Evolutionary conservation across 92 coral and sea anemone species (phyloP), one percentile per base, ranked within the genome.

Genomic region (Pocillopora grandis): DNA sequence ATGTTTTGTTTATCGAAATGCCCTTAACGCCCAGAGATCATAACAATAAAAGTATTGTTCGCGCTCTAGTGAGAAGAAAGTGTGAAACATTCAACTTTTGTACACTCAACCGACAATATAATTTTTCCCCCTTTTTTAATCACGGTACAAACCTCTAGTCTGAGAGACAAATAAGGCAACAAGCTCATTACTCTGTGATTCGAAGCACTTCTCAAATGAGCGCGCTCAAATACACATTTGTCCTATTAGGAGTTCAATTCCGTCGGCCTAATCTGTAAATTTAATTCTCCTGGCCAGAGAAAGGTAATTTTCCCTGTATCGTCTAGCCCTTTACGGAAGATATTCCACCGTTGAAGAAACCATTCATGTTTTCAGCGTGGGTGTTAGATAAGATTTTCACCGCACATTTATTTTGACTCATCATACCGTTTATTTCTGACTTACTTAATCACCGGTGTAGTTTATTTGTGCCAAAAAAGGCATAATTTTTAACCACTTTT

Each of bases 71-170:
- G 71, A 77, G 2, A 77, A 62, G 19, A 35, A 37, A 78, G 72
- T 78, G 82, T 15, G 72, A 63, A 33, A 31, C n/a, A 19, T 18
- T 60, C 63, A 76, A 60, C 58, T 31, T 56, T 19, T 76, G 65
- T 61, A 18, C 68, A 59, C 49, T 76, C 18, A 8, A 11, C 62
- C 68, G 12, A 14, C 20, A 76, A 9, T 12, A 74, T 15, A 33
- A 17, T 49, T 33, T 61, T 16, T 7, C 55, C 31, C 31, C 31
- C 27, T 33, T 31, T 2, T 33, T 69, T 3, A 13, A 9, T 14
- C 73, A 31, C 13, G 31, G 31, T 27, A 36, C 2, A 33, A 0
- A 5, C 19, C 52, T 69, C 18, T 14, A 18, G 35, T 8, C 31
- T 35, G 15, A 33, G 8, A 42, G 4, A 42, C 52, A 42, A 42